These are phyloP conservation scores for Erebia ligea DNA, from an alignment of 2,888 invertebrate species.

Conservation along the genomic window DNA sequence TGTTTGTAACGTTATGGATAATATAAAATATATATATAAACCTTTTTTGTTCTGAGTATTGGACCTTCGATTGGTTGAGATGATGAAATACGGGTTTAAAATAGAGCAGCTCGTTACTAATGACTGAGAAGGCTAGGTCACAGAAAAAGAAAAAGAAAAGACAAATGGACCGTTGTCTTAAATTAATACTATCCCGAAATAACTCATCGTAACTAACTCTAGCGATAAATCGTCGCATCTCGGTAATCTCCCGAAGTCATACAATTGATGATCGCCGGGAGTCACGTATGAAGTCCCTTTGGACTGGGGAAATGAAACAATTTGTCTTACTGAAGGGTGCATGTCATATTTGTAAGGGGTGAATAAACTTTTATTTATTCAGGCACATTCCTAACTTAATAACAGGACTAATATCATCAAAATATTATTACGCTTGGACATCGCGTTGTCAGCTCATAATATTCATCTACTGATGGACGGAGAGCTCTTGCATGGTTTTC, in stretches of 20 bases:
- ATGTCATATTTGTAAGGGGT: conserved; percentile 78
- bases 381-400: conserved; percentile 19
- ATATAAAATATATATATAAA: too few species aligned
- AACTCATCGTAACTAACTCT: conserved; percentile 58
- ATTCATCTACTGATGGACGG: too few species aligned
- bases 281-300: conserved; percentile 75
- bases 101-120: neutral
- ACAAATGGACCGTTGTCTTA: conserved; percentile 2
- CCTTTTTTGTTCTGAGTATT: too few species aligned
- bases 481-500: too few species aligned
- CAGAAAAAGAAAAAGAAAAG: neutral
- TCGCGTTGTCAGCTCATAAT: neutral
- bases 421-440: neutral
- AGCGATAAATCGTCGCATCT: conserved; percentile 64
- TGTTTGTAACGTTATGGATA: too few species aligned
- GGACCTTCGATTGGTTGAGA: too few species aligned
- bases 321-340: conserved; percentile 80
- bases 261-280: conserved; percentile 67
- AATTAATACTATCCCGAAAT: conserved; percentile 30
- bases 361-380: conserved; percentile 60
- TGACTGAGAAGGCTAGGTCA: neutral
- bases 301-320: conserved; percentile 80
- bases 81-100: too few species aligned
- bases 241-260: conserved; percentile 49
- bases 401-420: neutral